Percentiles rank a stretch among this genome's conserved stretches.
phyloP scores from a whole-genome alignment of 2,113 vertebrate genomes.

The Orthochromis malagaraziensis region DNA sequence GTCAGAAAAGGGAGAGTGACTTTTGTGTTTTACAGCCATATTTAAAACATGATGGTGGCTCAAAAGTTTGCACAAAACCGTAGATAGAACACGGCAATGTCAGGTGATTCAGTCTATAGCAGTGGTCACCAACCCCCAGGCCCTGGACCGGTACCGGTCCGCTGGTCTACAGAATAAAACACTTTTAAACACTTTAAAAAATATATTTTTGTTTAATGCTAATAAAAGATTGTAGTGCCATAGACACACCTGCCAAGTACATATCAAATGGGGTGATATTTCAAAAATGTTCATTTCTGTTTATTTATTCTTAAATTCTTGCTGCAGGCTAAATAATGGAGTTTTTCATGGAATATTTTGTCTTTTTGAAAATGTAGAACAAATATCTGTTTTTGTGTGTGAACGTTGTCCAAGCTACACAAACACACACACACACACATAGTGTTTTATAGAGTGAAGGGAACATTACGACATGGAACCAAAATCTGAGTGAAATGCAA shows the following conservation, averaged over 20 bases:
- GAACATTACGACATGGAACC: conserved; percentile 6
- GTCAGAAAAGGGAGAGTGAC: not conserved
- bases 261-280: not conserved
- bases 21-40: not conserved
- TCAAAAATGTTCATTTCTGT: not conserved
- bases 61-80: not conserved
- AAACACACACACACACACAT: not conserved
- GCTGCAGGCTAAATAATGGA: not conserved
- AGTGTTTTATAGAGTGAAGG: conserved; percentile 22
- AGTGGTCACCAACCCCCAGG: not conserved
- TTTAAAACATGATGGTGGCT: not conserved
- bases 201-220: not conserved
- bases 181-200: not conserved
- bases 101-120: not conserved
- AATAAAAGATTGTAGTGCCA: not conserved
- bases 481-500: not conserved
- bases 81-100: not conserved
- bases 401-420: conserved; percentile 2
- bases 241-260: not conserved
- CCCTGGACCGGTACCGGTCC: not conserved
- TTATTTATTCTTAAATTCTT: not conserved
- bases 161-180: not conserved
- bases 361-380: not conserved
- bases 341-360: conserved; percentile 15
- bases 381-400: conserved; percentile 9